Evolutionary conservation across 1,140 invertebrate genomes (phyloP).

Genomic region (Camponotus vicinus): DNA sequence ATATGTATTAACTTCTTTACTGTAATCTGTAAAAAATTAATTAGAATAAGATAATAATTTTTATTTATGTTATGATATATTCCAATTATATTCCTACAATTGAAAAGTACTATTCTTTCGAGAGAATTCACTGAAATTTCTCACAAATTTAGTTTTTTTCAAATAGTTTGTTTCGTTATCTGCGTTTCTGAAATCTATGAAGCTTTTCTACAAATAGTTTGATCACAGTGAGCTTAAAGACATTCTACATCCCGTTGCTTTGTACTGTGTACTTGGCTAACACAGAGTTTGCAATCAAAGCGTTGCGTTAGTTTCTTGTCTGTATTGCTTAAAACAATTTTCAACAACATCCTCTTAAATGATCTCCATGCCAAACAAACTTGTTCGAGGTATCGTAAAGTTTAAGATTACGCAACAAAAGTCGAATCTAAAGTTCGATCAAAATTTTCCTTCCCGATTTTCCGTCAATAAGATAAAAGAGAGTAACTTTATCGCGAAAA

Average conservation of each 20-base stretch:
- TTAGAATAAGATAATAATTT: neutral
- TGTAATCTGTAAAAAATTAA: neutral
- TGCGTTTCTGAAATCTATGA: neutral
- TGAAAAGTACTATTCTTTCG: neutral
- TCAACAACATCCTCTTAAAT: slow-evolving; percentile 51
- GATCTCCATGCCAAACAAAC: slow-evolving; percentile 25
- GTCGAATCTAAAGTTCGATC: slow-evolving; percentile 34
- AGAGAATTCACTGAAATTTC: neutral
- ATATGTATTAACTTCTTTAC: neutral
- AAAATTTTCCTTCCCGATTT: slow-evolving; percentile 24
- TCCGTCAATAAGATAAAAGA: slow-evolving; percentile 1
- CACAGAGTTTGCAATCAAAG: slow-evolving; percentile 37
- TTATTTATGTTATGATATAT: neutral
- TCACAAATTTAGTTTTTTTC: neutral
- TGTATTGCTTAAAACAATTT: slow-evolving; percentile 48
- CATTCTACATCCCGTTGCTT: neutral
- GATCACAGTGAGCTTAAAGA: slow-evolving; percentile 34
- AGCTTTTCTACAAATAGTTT: slow-evolving; percentile 29
- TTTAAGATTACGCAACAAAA: slow-evolving; percentile 47
- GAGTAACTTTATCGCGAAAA: neutral
- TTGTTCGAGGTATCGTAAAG: slow-evolving; percentile 18
- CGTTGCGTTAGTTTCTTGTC: slow-evolving; percentile 20
- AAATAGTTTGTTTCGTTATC: slow-evolving; percentile 8
- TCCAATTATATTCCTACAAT: neutral
- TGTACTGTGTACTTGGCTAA: slow-evolving; percentile 41